Conservation (phyloP, 2,797 vertebrate species). For the Schizopygopsis pylzovi region DNA sequence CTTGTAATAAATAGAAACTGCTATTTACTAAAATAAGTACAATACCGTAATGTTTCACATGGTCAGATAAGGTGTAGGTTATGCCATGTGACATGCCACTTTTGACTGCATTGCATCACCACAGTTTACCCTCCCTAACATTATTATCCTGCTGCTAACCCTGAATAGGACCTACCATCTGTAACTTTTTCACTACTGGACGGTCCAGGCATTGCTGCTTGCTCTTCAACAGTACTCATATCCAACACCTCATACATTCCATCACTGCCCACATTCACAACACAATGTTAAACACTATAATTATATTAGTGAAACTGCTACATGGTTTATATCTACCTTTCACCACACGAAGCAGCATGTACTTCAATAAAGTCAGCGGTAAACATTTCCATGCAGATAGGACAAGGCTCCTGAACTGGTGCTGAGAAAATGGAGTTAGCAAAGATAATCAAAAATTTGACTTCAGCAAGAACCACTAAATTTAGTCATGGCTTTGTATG, state of each 20-base stretch:
- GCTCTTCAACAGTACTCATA: slow-evolving; percentile 38
- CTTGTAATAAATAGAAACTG: too few species aligned
- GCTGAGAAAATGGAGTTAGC: slow-evolving; percentile 22
- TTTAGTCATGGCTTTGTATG: too few species aligned
- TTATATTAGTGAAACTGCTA: too few species aligned
- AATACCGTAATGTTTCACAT: too few species aligned
- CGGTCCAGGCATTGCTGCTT: slow-evolving; percentile 38
- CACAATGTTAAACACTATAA: too few species aligned
- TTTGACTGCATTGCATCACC: not conserved
- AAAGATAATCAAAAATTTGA: not conserved
- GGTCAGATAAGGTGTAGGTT: too few species aligned
- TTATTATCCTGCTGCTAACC: slow-evolving; percentile 27
- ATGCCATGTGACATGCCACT: not conserved
- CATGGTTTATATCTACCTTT: slow-evolving; percentile 20
- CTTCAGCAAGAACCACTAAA: too few species aligned
- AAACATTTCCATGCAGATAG: slow-evolving; percentile 40
- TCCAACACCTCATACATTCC: slow-evolving; percentile 24
- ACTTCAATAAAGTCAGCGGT: slow-evolving; percentile 34
- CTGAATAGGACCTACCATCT: slow-evolving; percentile 34
- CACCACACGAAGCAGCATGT: slow-evolving; percentile 29
- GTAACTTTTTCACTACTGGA: slow-evolving; percentile 19
- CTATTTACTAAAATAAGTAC: too few species aligned
- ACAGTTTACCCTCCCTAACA: slow-evolving; percentile 12
- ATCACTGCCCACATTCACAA: slow-evolving; percentile 14
- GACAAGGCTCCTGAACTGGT: slow-evolving; percentile 31